Evolutionary conservation across 2,797 vertebrate species (phyloP).

Genomic region (Pagetopsis macropterus): DNA sequence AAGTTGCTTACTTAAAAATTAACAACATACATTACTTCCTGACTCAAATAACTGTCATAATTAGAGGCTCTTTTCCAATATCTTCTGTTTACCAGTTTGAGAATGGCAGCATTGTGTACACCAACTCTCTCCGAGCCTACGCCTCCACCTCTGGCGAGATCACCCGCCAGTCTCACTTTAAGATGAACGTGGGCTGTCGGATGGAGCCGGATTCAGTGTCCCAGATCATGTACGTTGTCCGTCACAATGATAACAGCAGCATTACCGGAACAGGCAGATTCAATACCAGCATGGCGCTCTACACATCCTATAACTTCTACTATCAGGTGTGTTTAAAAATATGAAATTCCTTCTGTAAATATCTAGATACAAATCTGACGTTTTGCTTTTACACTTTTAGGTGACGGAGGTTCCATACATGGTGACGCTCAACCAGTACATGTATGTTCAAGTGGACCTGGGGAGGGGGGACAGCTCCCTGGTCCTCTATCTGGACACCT

Average conservation of each 20-base stretch:
- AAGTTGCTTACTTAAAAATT: background rate
- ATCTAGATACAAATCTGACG: background rate
- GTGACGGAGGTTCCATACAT: constrained; percentile 82
- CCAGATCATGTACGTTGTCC: constrained; percentile 77
- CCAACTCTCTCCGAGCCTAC: constrained; percentile 78
- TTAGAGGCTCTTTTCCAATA: background rate
- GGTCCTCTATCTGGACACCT: constrained; percentile 88
- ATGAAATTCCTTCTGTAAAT: background rate
- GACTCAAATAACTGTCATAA: background rate
- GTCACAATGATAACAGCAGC: constrained; percentile 41
- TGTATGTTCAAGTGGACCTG: constrained; percentile 86
- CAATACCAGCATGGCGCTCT: constrained; percentile 86
- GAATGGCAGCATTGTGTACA: constrained; percentile 81
- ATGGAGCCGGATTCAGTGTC: constrained; percentile 86
- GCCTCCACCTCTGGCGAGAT: constrained; percentile 63
- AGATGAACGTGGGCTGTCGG: constrained; percentile 80
- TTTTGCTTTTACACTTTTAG: constrained; percentile 47
- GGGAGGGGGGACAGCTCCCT: constrained; percentile 68
- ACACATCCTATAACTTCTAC: constrained; percentile 81
- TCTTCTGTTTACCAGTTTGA: constrained; percentile 74
- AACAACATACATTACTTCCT: background rate
- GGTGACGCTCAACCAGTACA: constrained; percentile 83
- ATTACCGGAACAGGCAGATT: constrained; percentile 80
- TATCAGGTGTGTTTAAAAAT: constrained; percentile 39
- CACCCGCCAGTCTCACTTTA: constrained; percentile 78